These are phyloP conservation scores for Amphipyra tragopoginis DNA, from an alignment of 2,888 invertebrate species.

Conservation along the genomic window DNA sequence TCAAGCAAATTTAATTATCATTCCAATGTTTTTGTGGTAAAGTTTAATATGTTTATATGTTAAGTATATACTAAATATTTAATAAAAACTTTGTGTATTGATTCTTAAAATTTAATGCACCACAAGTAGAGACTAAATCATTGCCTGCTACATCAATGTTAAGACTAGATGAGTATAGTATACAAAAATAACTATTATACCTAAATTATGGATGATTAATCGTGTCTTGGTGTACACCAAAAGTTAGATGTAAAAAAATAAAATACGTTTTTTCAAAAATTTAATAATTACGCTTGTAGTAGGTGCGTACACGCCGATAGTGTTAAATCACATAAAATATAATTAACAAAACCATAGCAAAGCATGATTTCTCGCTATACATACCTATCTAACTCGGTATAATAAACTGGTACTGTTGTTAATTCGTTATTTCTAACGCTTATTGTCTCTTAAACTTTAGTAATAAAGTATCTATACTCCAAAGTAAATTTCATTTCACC, in stretches of 20 bases:
- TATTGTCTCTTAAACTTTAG: constrained; percentile 85
- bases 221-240: constrained; percentile 82
- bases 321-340: constrained; percentile 69
- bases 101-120: constrained; percentile 78
- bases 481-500: constrained; percentile 89
- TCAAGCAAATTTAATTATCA: constrained; percentile 89
- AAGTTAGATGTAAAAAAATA: constrained; percentile 71
- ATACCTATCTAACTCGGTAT: constrained; percentile 55
- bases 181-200: constrained; percentile 66
- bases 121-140: constrained; percentile 81
- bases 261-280: constrained; percentile 70
- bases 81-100: constrained; percentile 64
- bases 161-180: constrained; percentile 73
- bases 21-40: constrained; percentile 72
- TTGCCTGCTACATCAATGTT: constrained; percentile 83
- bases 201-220: constrained; percentile 64
- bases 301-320: constrained; percentile 78
- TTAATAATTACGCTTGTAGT: constrained; percentile 79
- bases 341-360: constrained; percentile 56
- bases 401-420: constrained; percentile 68
- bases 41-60: constrained; percentile 60
- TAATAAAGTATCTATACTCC: constrained; percentile 89
- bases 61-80: constrained; percentile 69
- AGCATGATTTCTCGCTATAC: constrained; percentile 78
- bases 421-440: constrained; percentile 76